Evolutionary conservation across 2,797 vertebrate species (phyloP).

Genomic region (Momotus momota): DNA sequence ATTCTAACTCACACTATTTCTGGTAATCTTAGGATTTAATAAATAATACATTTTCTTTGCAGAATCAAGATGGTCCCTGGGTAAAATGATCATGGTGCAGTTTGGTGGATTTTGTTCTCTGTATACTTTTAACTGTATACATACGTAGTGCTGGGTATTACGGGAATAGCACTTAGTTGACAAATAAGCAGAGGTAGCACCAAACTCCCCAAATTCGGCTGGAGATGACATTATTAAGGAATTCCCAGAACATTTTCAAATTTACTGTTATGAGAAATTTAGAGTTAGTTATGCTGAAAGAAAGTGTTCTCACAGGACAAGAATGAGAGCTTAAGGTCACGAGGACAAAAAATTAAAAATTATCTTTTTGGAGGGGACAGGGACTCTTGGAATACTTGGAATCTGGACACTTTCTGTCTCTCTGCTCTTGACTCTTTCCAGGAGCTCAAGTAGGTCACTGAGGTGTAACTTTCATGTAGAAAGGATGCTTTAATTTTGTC

Average conservation of each 20-base stretch:
- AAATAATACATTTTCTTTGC: background rate
- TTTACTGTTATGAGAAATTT: background rate
- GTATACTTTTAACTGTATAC: background rate
- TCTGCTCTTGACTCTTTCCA: background rate
- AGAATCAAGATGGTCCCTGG: background rate
- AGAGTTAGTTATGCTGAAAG: background rate
- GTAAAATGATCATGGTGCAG: background rate
- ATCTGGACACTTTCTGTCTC: background rate
- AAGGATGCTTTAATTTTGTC: background rate
- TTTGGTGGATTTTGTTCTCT: background rate
- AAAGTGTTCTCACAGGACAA: background rate
- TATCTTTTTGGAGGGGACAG: background rate
- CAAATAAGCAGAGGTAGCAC: background rate
- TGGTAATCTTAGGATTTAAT: background rate
- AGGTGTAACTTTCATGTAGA: background rate
- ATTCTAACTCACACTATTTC: background rate
- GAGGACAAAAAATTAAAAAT: background rate
- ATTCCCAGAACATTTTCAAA: background rate
- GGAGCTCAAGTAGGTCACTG: background rate
- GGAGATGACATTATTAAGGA: background rate
- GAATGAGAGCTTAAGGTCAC: background rate
- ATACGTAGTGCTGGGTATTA: background rate
- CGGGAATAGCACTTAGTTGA: background rate
- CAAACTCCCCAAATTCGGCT: background rate
- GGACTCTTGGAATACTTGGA: background rate